Evolutionary conservation across 2,888 invertebrate species (phyloP).

Genomic region (Ametastegia equiseti): DNA sequence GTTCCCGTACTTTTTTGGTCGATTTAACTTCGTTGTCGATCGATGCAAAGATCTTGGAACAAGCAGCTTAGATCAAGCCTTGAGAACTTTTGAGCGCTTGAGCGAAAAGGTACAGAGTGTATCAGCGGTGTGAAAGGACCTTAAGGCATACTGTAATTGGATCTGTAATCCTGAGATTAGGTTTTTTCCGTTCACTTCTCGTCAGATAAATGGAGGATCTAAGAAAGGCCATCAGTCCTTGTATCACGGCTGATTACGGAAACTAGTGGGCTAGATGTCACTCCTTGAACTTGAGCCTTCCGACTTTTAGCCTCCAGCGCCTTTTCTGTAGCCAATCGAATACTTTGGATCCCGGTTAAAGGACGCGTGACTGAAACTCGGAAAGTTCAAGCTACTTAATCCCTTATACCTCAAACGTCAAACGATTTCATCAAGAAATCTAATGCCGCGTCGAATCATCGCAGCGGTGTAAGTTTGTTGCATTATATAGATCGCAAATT

Average conservation of each 20-base stretch:
- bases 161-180: constrained; percentile 41
- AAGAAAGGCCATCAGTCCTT: constrained; percentile 25
- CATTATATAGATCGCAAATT: background rate
- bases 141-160: constrained; percentile 34
- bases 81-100: background rate
- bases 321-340: background rate
- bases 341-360: constrained; percentile 14
- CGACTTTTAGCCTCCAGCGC: background rate
- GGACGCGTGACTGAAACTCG: constrained; percentile 19
- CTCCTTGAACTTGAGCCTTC: background rate
- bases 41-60: constrained; percentile 4
- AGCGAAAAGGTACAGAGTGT: constrained; percentile 14
- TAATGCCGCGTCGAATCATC: background rate
- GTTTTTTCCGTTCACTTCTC: constrained; percentile 33
- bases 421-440: too few species aligned
- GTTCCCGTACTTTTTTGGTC: background rate
- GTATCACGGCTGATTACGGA: constrained; percentile 20
- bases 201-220: constrained; percentile 31
- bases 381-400: background rate
- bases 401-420: background rate
- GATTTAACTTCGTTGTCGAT: background rate
- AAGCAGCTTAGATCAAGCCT: constrained; percentile 2
- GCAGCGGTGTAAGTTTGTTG: background rate
- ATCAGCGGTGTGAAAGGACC: constrained; percentile 40
- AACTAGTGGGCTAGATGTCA: constrained; percentile 11